phyloP scores from a whole-genome alignment of 92 coral and sea anemone genomes.

The Palythoa grandis region DNA sequence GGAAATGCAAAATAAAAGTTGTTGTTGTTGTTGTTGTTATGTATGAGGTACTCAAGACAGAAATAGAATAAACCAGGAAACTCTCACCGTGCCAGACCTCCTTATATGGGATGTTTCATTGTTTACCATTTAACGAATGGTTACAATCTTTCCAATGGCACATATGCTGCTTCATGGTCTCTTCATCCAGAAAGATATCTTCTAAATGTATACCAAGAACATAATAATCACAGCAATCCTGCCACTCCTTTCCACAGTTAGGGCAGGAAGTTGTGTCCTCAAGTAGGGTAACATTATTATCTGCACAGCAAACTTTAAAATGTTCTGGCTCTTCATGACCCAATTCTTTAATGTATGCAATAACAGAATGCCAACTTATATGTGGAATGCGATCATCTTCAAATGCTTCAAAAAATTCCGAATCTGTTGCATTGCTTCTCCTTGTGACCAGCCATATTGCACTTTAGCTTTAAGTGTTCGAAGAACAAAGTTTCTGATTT shows the following conservation, averaged over 20 bases:
- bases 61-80: conserved; percentile 66
- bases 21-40: no score
- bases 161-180: conserved; percentile 47
- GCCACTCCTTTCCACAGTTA: conserved; percentile 59
- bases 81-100: conserved; percentile 69
- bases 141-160: conserved; percentile 63
- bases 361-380: conserved; percentile 50
- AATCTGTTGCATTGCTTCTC: conserved; percentile 58
- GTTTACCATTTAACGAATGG: conserved; percentile 53
- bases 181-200: conserved; percentile 50
- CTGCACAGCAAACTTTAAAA: conserved; percentile 66
- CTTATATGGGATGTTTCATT: conserved; percentile 19
- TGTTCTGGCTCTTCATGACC: conserved; percentile 40
- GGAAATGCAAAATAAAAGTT: no score
- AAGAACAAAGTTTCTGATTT: conserved; percentile 47
- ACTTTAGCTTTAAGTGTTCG: conserved; percentile 53
- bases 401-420: conserved; percentile 53
- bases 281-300: conserved; percentile 57
- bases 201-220: conserved; percentile 63
- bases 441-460: conserved; percentile 70
- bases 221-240: conserved; percentile 60
- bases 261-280: conserved; percentile 48
- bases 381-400: conserved; percentile 69
- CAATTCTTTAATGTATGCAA: conserved; percentile 51
- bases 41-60: conserved; percentile 58